Base-by-base conservation (phyloP, 2,113 vertebrate species). In the Pseudopipra pipra region DNA sequence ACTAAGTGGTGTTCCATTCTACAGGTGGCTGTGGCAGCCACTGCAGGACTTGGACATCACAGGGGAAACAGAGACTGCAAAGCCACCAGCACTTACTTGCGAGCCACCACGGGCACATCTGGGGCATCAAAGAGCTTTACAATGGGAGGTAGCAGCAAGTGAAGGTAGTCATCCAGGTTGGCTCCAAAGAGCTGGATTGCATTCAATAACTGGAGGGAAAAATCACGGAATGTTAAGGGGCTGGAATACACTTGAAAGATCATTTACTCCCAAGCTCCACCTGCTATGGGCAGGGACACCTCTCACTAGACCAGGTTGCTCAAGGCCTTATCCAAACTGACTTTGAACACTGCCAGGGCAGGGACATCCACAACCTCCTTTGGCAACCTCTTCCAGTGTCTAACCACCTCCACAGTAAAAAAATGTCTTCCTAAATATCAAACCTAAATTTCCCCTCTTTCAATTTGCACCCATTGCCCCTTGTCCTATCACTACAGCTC, bases 111-210 rank as follows among this genome's bases (percentile, higher is more conserved):
- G 4, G 99, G 99, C 19, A 99, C 98, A 84, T 99, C 99, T 0
- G 98, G 98, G 41, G 99, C 99, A 95, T 99, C 99, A 91, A 99
- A 99, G 1, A 99, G 97, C 95, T 99, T 99, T 72, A 99, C 99
- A 61, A 99, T 99, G 11, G 99, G 99, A 87, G 99, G 99, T 96
- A 99, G 96, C 65, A 99, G 91, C 95, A 99, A 97, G 92, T 99
- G 99, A 65, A 99, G 98, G 95, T 99, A 99, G 97, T 99, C 99
- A 15, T 99, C 99, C 83, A 99, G 95, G 96, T 99, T 99, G 87
- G 99, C 99, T 35, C 99, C 99, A 83, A 99, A 99, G 91, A 99
- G 98, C 98, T 99, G 99, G 96, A 99, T 99, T 1, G 99, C 99
- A 52, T 99, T 98, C 82, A 99, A 93, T 10, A 99, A 93, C 99